Evolutionary conservation across 1,140 invertebrate genomes (phyloP).

Genomic region (Gerris buenoi): DNA sequence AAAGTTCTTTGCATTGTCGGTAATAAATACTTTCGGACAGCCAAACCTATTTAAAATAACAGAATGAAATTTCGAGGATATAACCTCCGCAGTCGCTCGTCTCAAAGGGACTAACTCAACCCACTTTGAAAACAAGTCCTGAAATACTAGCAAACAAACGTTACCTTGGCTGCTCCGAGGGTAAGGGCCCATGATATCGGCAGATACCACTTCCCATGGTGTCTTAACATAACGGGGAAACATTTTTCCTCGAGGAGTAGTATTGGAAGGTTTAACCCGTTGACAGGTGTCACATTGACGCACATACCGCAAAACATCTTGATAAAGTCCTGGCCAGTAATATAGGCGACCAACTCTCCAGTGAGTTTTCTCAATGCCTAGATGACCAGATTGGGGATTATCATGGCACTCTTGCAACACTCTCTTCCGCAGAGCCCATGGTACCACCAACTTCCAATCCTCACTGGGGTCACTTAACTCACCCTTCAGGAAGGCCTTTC

Average conservation of each 20-base stretch:
- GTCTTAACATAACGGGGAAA: neutral
- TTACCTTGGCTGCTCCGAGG: no score
- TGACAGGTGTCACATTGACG: neutral
- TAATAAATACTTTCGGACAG: no score
- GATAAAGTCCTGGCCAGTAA: constrained; percentile 5
- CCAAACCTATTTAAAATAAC: no score
- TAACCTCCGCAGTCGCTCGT: no score
- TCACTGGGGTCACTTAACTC: neutral
- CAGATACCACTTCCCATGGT: neutral
- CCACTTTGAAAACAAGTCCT: no score
- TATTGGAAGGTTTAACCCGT: neutral
- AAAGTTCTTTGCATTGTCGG: no score
- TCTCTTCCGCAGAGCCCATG: neutral
- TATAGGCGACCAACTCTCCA: neutral
- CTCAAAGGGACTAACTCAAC: no score
- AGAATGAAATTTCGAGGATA: no score
- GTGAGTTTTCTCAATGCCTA: neutral
- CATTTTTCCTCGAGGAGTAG: neutral
- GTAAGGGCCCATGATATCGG: neutral
- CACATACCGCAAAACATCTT: neutral
- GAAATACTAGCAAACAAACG: no score
- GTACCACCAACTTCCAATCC: neutral
- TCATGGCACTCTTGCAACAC: constrained; percentile 5
- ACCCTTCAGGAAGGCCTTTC: neutral
- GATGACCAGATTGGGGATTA: constrained; percentile 1